A percentile compares a stretch with the other conserved stretches of the same genome.
phyloP scores from a whole-genome alignment of 2,797 vertebrate species.

The Acipenser oxyrinchus region DNA sequence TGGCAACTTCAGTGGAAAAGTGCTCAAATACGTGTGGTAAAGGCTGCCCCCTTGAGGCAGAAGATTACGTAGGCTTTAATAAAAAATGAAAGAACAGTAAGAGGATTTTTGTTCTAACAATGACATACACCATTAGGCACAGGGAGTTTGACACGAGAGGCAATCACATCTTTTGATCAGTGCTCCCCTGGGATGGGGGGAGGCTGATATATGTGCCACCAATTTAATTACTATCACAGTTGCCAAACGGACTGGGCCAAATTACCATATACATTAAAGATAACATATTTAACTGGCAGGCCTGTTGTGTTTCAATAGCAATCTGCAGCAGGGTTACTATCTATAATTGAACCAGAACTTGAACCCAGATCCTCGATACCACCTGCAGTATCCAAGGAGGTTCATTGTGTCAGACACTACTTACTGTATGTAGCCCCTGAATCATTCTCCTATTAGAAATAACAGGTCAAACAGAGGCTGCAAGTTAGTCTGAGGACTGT shows the following conservation, averaged over 20 bases:
- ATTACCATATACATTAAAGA: not conserved
- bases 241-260: not conserved
- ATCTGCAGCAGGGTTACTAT: not conserved
- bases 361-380: not conserved
- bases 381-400: not conserved
- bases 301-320: not conserved
- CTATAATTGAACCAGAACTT: slow-evolving; percentile 1
- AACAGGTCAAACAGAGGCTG: too few species aligned
- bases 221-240: slow-evolving; percentile 4
- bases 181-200: not conserved
- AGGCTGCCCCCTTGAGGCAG: slow-evolving; percentile 30
- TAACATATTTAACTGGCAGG: not conserved
- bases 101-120: not conserved
- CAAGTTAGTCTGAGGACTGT: too few species aligned
- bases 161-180: not conserved
- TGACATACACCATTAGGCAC: slow-evolving; percentile 1
- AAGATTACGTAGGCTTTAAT: not conserved
- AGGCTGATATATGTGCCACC: not conserved
- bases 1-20: too few species aligned
- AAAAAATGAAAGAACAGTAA: not conserved
- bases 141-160: not conserved
- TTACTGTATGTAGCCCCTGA: not conserved
- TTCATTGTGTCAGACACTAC: not conserved
- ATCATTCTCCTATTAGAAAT: too few species aligned
- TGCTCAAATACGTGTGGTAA: slow-evolving; percentile 20